A percentile compares a stretch with the other conserved stretches of the same genome.
Conservation (phyloP, 2,113 vertebrate genomes). For the Furnarius figulus region DNA sequence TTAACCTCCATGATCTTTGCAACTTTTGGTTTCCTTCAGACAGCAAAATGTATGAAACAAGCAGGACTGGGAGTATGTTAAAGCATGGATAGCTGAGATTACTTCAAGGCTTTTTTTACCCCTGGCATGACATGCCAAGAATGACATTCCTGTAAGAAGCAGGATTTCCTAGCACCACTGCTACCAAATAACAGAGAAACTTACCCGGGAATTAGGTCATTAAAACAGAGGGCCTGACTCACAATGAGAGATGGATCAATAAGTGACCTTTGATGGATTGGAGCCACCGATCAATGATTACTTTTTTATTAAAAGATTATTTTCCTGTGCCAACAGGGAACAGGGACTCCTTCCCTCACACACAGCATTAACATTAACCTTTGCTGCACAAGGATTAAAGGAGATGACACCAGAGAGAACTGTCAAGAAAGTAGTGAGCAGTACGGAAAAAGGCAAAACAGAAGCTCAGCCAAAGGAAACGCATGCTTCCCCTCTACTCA, state of each 20-base stretch:
- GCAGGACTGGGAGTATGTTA: background rate
- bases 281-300: constrained; percentile 56
- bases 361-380: constrained; percentile 47
- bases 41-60: background rate
- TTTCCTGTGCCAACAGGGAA: constrained; percentile 10
- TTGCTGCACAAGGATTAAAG: constrained; percentile 36
- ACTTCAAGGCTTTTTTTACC: background rate
- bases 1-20: background rate
- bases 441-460: background rate
- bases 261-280: constrained; percentile 13
- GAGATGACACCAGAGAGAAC: background rate
- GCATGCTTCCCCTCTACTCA: background rate
- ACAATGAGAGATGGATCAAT: constrained; percentile 33
- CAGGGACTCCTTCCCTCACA: constrained; percentile 19
- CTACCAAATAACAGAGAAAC: background rate
- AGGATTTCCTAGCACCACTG: background rate
- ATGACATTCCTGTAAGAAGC: background rate
- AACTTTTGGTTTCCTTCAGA: background rate
- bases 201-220: constrained; percentile 60
- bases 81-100: background rate
- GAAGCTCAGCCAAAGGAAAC: background rate
- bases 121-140: background rate
- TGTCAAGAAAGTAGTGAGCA: background rate
- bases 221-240: constrained; percentile 41
- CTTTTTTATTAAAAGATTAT: constrained; percentile 57